These are phyloP conservation scores for Hestina assimilis DNA, from an alignment of 1,140 invertebrate genomes.

Conservation along the genomic window DNA sequence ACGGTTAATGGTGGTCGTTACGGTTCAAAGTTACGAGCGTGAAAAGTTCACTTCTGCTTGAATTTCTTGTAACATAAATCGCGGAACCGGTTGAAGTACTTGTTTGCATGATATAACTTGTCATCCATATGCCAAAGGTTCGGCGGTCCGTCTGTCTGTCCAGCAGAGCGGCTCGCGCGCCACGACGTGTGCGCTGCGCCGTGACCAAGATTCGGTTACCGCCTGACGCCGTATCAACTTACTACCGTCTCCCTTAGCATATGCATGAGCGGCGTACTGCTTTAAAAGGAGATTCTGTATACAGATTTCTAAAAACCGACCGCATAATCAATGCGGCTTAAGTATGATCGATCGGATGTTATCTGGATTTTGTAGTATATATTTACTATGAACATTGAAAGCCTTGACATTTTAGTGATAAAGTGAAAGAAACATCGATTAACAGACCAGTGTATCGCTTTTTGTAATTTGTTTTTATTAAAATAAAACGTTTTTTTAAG, in stretches of 20 bases:
- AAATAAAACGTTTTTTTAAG: too few species aligned
- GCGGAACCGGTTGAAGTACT: conserved; percentile 22
- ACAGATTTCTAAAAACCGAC: conserved; percentile 16
- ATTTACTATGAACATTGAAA: conserved; percentile 2
- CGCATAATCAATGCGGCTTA: conserved; percentile 20
- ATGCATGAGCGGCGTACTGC: conserved; percentile 18
- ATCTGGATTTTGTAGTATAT: background rate
- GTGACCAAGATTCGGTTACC: conserved; percentile 53
- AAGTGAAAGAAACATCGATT: background rate
- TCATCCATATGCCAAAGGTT: conserved; percentile 36
- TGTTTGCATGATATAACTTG: conserved; percentile 27
- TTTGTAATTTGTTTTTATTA: too few species aligned
- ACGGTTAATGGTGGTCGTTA: conserved; percentile 12
- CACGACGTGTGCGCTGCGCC: conserved; percentile 47
- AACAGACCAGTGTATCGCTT: too few species aligned
- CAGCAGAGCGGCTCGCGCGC: conserved; percentile 50
- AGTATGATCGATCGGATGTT: conserved; percentile 20
- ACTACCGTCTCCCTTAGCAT: conserved; percentile 29
- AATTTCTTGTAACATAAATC: conserved; percentile 32
- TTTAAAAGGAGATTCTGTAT: conserved; percentile 22
- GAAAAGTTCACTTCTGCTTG: conserved; percentile 33
- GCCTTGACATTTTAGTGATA: background rate
- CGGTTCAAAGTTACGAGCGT: conserved; percentile 22
- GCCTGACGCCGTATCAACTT: conserved; percentile 59
- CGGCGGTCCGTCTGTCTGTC: conserved; percentile 52